Evolutionary conservation across 2,888 invertebrate species (phyloP), one percentile per base, ranked within the genome.

Genomic region (Drosophila paucipuncta): DNA sequence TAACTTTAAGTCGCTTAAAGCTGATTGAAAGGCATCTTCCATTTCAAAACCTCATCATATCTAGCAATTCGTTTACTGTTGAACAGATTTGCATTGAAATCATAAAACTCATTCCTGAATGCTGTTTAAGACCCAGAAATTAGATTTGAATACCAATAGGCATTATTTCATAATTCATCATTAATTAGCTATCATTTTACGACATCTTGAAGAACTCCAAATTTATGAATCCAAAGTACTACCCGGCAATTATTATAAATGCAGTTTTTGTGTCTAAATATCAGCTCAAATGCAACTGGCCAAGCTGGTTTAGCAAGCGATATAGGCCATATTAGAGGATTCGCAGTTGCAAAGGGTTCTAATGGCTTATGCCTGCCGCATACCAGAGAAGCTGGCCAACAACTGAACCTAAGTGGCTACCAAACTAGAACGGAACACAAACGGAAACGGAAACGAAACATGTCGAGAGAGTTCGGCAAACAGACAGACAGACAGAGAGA

Each of bases 351-450:
- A 62, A 53, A 28, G 3, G 2, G 9, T 4, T 13, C 2, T 9
- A 18, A 50, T 30, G 13, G 41, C 41, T 7, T 18, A 22, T 9
- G 16, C 22, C 78, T 67, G 63, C 80, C 82, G 68, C 60, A 43
- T 64, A 53, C 25, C 39, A 52, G 53, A 67, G 58, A 57, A 57
- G 67, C 50, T 83, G 73, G 68, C 53, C 63, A 64, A 39, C 76
- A 64, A 83, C 83, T 83, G 62, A 79, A 43, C 16, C 22, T 18
- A 53, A 62, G 41, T 35, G 30, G 2, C 22, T 13, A 13, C 13
- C 7, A 25, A 49, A 35, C 16, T 53, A 68, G 54, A 50, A 13
- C 49, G 71, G 65, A 71, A 43, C 62, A 31, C 47, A 33, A 43
- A 47, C 41, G 54, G 61, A 76, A 68, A 57, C 53, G 65, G 53